These are phyloP conservation scores for Mormyrops boulengeri DNA, from an alignment of 2,797 vertebrate species.

Conservation along the genomic window DNA sequence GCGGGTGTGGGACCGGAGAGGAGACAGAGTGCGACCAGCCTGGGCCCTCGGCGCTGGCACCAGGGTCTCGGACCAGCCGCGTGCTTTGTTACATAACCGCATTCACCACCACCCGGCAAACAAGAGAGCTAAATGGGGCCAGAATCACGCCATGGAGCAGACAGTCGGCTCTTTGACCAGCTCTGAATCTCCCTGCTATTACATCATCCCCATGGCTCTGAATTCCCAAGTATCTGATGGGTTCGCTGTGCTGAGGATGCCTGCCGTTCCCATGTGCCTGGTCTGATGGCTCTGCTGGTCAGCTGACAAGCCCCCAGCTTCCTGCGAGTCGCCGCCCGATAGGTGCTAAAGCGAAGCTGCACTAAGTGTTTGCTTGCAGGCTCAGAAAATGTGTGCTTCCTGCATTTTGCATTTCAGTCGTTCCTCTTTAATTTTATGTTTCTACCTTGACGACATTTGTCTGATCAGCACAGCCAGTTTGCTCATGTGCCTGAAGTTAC, in stretches of 20 bases:
- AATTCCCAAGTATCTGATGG: slow-evolving; percentile 49
- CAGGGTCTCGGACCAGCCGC: slow-evolving; percentile 45
- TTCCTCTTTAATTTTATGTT: not conserved
- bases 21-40: not conserved
- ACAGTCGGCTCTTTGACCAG: slow-evolving; percentile 62
- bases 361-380: not conserved
- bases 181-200: slow-evolving; percentile 45
- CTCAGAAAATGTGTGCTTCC: not conserved
- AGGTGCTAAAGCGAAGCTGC: not conserved
- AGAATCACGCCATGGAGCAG: slow-evolving; percentile 53
- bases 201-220: slow-evolving; percentile 60
- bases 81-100: slow-evolving; percentile 58
- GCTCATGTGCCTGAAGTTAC: not conserved
- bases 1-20: not conserved
- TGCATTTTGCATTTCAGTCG: not conserved
- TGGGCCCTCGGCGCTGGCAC: not conserved
- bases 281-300: slow-evolving; percentile 18
- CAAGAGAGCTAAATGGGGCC: slow-evolving; percentile 54
- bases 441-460: not conserved
- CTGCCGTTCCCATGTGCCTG: slow-evolving; percentile 16
- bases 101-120: slow-evolving; percentile 57
- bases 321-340: not conserved
- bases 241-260: slow-evolving; percentile 32
- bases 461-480: not conserved
- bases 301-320: not conserved